Evolutionary conservation across 2,113 vertebrate genomes (phyloP).

Genomic region (Lepus europaeus): DNA sequence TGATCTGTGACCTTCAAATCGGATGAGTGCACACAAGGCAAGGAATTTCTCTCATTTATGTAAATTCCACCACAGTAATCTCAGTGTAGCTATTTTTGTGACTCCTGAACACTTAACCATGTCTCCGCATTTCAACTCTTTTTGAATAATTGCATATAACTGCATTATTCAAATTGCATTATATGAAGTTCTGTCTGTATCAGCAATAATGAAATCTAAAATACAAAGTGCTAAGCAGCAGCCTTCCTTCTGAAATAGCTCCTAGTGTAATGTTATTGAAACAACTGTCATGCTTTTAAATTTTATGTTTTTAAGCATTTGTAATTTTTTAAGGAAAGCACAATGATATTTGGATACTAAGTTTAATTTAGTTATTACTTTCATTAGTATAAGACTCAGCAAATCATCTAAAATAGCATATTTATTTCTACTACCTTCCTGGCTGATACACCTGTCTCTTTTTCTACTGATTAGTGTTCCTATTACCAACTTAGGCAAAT

Average conservation of each 20-base stretch:
- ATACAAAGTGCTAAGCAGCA: neutral
- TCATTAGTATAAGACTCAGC: conserved; percentile 50
- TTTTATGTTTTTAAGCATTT: conserved; percentile 23
- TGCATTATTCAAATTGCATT: neutral
- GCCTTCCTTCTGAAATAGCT: conserved; percentile 23
- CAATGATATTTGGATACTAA: too few relatives aligned
- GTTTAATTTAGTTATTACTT: conserved; percentile 35
- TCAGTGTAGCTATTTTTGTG: neutral
- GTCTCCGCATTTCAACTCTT: neutral
- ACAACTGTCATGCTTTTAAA: neutral
- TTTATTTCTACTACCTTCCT: neutral
- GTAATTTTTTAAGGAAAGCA: neutral
- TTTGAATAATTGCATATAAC: too few relatives aligned
- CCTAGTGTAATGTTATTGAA: neutral
- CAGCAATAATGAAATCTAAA: neutral
- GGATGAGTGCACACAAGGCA: neutral
- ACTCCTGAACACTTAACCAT: neutral
- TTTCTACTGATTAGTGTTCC: conserved; percentile 26
- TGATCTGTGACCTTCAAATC: neutral
- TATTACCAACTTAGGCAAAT: neutral
- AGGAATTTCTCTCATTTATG: neutral
- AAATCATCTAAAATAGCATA: neutral
- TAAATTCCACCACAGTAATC: neutral
- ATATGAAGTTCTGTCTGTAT: neutral
- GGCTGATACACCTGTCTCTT: neutral